Percentiles rank a stretch among this genome's conserved stretches.
These are phyloP conservation scores for Leptopilina drosophilae DNA, from an alignment of 2,888 invertebrate genomes.

Conservation along the genomic window DNA sequence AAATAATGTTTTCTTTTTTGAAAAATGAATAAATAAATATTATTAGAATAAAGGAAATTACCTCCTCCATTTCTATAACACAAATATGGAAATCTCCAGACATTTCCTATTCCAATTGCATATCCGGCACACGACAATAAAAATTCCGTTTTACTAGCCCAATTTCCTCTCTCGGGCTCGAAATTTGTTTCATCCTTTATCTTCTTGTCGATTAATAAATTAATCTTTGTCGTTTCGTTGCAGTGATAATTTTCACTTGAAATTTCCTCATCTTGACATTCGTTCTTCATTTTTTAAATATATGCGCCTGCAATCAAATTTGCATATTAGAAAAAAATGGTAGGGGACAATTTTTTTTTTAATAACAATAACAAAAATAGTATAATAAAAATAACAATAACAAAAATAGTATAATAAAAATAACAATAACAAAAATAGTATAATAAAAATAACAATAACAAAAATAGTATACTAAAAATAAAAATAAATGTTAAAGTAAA, in stretches of 20 bases:
- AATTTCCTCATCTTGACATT: slow-evolving; percentile 14
- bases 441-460: no score
- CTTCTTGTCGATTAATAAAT: slow-evolving; percentile 19
- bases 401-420: no score
- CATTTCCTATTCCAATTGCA: slow-evolving; percentile 91
- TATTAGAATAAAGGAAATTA: slow-evolving; percentile 66
- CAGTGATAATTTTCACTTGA: slow-evolving; percentile 44
- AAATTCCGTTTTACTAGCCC: slow-evolving; percentile 88
- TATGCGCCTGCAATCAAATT: no score
- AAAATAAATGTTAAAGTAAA: no score
- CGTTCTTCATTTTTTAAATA: slow-evolving; percentile 16
- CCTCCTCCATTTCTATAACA: slow-evolving; percentile 93
- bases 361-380: no score
- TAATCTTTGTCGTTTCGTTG: slow-evolving; percentile 33
- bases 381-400: no score
- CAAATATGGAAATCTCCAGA: slow-evolving; percentile 92
- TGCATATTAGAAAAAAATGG: no score
- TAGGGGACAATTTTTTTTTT: not conserved
- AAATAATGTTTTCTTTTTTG: no score
- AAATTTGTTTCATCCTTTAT: slow-evolving; percentile 31
- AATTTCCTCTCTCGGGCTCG: slow-evolving; percentile 80
- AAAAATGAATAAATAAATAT: no score
- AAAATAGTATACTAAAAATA: no score
- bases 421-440: no score
- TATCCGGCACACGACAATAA: slow-evolving; percentile 89